Evolutionary conservation across 2,888 invertebrate species (phyloP).

Genomic region (Cremastinae sp.): DNA sequence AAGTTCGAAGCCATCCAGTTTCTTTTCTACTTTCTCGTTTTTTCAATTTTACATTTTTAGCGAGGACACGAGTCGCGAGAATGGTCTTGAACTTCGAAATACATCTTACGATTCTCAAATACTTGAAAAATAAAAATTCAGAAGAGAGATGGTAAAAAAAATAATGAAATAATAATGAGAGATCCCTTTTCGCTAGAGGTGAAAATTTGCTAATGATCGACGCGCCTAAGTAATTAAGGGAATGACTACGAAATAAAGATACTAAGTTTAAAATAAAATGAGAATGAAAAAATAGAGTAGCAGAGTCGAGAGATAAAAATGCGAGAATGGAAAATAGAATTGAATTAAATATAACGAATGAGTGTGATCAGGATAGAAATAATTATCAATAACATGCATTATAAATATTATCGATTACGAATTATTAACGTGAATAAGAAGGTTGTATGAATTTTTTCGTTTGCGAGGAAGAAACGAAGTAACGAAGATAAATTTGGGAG

Average conservation of each 20-base stretch:
- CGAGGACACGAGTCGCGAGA: conserved; percentile 7
- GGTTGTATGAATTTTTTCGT: conserved; percentile 18
- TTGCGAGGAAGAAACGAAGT: conserved; percentile 20
- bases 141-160: neutral
- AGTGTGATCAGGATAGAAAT: conserved; percentile 62
- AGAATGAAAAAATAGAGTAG: conserved; percentile 1
- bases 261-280: conserved; percentile 37
- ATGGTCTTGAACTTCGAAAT: too few relatives aligned
- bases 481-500: conserved; percentile 4
- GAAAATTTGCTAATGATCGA: conserved; percentile 67
- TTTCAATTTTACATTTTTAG: neutral
- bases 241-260: conserved; percentile 63
- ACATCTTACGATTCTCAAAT: neutral
- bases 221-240: conserved; percentile 71
- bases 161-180: conserved; percentile 24
- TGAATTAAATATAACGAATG: neutral
- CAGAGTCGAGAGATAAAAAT: conserved; percentile 3
- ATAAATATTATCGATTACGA: conserved; percentile 63
- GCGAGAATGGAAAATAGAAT: conserved; percentile 3
- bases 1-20: too few relatives aligned
- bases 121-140: neutral
- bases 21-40: too few relatives aligned
- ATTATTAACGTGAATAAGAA: conserved; percentile 61
- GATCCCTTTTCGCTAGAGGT: conserved; percentile 26
- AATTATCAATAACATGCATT: conserved; percentile 62